Evolutionary conservation across 2,888 invertebrate genomes (phyloP).

Genomic region (Ptychoptera contaminata): DNA sequence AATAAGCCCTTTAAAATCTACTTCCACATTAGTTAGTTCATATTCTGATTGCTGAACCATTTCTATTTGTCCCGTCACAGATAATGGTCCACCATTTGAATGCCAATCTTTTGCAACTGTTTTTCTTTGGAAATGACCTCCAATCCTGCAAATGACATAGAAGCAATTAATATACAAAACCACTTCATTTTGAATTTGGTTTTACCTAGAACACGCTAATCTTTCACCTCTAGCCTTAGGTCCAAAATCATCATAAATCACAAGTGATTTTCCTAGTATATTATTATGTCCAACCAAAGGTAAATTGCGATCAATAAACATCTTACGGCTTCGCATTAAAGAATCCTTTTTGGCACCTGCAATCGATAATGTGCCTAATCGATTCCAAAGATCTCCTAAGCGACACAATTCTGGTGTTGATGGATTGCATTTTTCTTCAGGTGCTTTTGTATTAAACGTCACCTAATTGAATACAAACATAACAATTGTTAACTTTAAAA

Average conservation of each 20-base stretch:
- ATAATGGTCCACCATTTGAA: slow-evolving; percentile 52
- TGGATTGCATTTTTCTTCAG: slow-evolving; percentile 40
- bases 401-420: slow-evolving; percentile 45
- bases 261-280: slow-evolving; percentile 66
- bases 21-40: slow-evolving; percentile 63
- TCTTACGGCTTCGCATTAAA: slow-evolving; percentile 45
- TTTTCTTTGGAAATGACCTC: slow-evolving; percentile 59
- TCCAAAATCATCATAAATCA: slow-evolving; percentile 75
- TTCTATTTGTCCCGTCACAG: slow-evolving; percentile 60
- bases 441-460: slow-evolving; percentile 42
- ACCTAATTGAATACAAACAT: slow-evolving; percentile 25
- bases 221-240: slow-evolving; percentile 78
- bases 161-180: neutral
- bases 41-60: slow-evolving; percentile 75
- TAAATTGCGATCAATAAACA: slow-evolving; percentile 65
- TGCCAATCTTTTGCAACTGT: slow-evolving; percentile 81
- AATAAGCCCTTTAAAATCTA: slow-evolving; percentile 54
- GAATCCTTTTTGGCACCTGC: slow-evolving; percentile 56
- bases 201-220: slow-evolving; percentile 73
- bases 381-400: slow-evolving; percentile 60
- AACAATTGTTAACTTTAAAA: neutral
- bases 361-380: slow-evolving; percentile 54
- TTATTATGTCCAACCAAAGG: slow-evolving; percentile 60
- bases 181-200: slow-evolving; percentile 10
- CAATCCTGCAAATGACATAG: slow-evolving; percentile 39